Evolutionary conservation across 2,797 vertebrate genomes (phyloP), one percentile per base, ranked within the genome.

Genomic region (Crypturellus tataupa): DNA sequence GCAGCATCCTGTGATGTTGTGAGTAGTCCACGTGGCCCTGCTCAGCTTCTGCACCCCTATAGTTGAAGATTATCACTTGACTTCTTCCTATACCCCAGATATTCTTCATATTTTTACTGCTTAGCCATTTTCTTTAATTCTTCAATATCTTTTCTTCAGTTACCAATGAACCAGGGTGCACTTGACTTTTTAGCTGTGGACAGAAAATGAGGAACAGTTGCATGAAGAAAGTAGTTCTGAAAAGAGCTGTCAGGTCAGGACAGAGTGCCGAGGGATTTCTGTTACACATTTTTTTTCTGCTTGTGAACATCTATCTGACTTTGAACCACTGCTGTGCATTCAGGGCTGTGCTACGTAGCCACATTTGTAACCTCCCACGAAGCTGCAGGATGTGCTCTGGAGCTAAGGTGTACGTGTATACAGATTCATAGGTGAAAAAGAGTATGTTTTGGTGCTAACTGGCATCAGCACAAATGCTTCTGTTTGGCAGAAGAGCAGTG

Each of bases 371-470:
- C 92, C 64, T 82, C 35, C 40, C 70, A 71, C 85, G 85, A 37
- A 58, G 63, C 40, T 55, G 75, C 77, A 60, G 5, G 10, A 44
- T 24, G 62, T 21, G 39, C 68, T 79, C 87, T 64, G 65, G 46
- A 67, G 42, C 37, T 63, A 13, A 79, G 24, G 44, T 37, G 37
- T 19, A 31, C 20, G 25, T 25, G 31, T 24, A 6, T 53, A 56
- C 60, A 35, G 16, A 35, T 13, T 82, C 46, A 2, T 4, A 62
- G 56, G 44, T 56, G 12, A 58, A 42, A 68, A 47, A 76, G 63
- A 42, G 69, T 64, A 95, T 87, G 76, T 87, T 93, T 94, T 58
- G 64, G 58, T 70, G 85, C 60, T 71, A 71, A 94, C 18, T 20
- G 47, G 78, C 37, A 68, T 80, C 46, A 53, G 46, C 40, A 65